phyloP scores from a whole-genome alignment of 2,113 vertebrate species.

The Cryptomyrus ogoouensis region DNA sequence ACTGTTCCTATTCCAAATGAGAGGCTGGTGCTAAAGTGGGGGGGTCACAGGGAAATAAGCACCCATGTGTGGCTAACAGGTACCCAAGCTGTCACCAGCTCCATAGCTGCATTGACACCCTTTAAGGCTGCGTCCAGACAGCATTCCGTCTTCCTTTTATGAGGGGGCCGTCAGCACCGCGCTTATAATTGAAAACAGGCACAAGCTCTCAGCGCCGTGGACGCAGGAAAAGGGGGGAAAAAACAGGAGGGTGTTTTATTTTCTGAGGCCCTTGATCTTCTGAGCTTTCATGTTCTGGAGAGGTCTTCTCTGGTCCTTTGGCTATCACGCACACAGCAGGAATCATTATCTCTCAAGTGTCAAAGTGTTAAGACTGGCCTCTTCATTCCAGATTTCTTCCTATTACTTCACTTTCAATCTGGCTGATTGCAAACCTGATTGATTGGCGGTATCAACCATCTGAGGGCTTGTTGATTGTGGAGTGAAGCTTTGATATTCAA shows the following conservation, averaged over 20 bases:
- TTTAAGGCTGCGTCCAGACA: neutral
- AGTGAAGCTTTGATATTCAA: constrained; percentile 19
- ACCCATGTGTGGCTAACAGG: neutral
- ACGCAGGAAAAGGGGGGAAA: neutral
- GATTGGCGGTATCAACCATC: constrained; percentile 13
- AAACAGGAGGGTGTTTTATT: constrained; percentile 18
- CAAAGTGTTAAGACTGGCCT: constrained; percentile 6
- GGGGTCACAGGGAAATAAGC: neutral
- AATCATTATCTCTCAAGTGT: constrained; percentile 24
- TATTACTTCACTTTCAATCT: constrained; percentile 22
- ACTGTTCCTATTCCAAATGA: neutral
- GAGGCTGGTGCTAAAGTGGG: neutral
- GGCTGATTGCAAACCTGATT: constrained; percentile 26
- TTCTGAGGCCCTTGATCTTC: constrained; percentile 14
- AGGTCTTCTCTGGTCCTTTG: neutral
- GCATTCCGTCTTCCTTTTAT: neutral
- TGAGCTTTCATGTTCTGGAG: constrained; percentile 22
- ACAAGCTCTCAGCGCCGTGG: neutral
- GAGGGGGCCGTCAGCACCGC: neutral
- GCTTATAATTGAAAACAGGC: neutral
- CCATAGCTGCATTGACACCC: neutral
- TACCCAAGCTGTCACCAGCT: neutral
- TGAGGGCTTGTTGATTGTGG: neutral
- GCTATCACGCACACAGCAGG: neutral
- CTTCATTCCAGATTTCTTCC: constrained; percentile 1